phyloP scores from a whole-genome alignment of 2,113 vertebrate species.

The Marcusenius ussheri region DNA sequence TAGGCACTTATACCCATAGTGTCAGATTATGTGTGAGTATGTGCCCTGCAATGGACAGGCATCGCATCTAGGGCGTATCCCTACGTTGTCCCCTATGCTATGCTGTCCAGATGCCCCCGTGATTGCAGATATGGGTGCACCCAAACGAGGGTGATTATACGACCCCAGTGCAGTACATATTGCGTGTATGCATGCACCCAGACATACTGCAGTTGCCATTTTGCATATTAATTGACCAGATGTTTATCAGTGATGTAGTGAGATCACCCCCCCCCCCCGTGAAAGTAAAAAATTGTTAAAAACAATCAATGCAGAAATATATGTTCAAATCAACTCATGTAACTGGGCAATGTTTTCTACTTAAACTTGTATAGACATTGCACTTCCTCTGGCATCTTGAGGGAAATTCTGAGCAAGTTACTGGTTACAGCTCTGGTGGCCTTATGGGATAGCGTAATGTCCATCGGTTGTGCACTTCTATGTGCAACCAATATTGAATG shows the following conservation, averaged over 20 bases:
- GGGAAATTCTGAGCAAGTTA: neutral
- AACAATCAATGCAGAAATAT: neutral
- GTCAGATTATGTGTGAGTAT: neutral
- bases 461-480: neutral
- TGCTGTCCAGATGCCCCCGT: neutral
- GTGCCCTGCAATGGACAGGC: neutral
- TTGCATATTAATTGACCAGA: neutral
- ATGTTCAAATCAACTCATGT: neutral
- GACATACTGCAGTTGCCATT: neutral
- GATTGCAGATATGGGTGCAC: neutral
- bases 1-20: neutral
- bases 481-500: neutral
- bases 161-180: neutral
- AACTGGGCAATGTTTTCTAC: neutral
- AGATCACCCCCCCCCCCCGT: neutral
- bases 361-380: neutral
- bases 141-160: neutral
- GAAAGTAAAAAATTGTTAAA: neutral
- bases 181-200: neutral
- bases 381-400: neutral
- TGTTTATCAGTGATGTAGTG: neutral
- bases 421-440: neutral
- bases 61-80: neutral
- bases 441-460: neutral
- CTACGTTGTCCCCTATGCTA: neutral